Conservation (phyloP, 2,888 invertebrate species). For the Conops quadrifasciatus region DNA sequence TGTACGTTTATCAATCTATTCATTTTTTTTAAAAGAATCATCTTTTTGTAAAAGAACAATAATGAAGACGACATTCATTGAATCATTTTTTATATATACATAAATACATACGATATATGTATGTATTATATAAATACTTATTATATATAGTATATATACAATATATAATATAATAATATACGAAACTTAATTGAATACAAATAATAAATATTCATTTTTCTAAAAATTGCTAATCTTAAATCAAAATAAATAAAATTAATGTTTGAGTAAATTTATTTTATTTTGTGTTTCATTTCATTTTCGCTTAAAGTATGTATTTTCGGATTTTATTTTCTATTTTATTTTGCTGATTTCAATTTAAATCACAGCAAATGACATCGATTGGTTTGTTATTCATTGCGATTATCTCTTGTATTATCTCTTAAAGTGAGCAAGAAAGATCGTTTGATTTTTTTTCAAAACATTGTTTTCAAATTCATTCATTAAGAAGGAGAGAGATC, state of each 20-base stretch:
- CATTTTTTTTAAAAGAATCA: too few relatives aligned
- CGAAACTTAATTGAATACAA: neutral
- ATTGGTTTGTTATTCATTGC: too few relatives aligned
- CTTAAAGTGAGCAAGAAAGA: too few relatives aligned
- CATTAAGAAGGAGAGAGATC: too few relatives aligned
- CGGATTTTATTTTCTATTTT: neutral
- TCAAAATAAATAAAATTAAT: slow-evolving; percentile 37
- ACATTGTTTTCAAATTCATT: too few relatives aligned
- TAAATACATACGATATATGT: slow-evolving; percentile 4
- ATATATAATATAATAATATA: neutral
- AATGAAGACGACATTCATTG: slow-evolving; percentile 24
- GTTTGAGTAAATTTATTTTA: slow-evolving; percentile 38
- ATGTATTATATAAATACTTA: neutral
- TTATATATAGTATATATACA: too few relatives aligned
- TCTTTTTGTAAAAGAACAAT: slow-evolving; percentile 23
- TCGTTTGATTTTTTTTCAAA: too few relatives aligned
- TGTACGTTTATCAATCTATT: too few relatives aligned
- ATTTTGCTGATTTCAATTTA: too few relatives aligned
- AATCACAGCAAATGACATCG: too few relatives aligned
- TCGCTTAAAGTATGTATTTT: slow-evolving; percentile 13
- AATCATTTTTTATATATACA: neutral
- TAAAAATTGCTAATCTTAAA: slow-evolving; percentile 29
- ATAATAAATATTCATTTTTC: slow-evolving; percentile 27
- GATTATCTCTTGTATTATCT: too few relatives aligned
- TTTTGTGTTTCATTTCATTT: slow-evolving; percentile 39